Percentiles rank a stretch among this genome's conserved stretches.
Conservation (phyloP, 2,888 invertebrate species). For the Lutraria lutraria region DNA sequence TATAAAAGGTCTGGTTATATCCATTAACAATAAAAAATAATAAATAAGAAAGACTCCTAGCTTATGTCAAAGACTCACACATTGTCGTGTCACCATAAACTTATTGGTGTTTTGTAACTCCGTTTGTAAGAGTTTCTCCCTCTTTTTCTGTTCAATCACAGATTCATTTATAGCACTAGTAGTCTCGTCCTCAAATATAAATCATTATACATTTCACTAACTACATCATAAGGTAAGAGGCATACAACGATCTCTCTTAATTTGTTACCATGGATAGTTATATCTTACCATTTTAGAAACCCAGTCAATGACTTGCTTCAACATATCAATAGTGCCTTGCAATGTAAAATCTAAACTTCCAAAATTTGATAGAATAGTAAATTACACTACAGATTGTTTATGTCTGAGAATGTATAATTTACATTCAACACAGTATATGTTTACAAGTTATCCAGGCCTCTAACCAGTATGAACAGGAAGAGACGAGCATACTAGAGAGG, state of each 20-base stretch:
- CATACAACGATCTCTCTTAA: not conserved
- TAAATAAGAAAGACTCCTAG: not conserved
- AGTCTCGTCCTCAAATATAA: slow-evolving; percentile 32
- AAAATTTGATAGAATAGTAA: too few relatives aligned
- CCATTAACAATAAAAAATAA: not conserved
- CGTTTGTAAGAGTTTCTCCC: slow-evolving; percentile 4
- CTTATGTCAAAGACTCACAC: not conserved
- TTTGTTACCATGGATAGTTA: too few relatives aligned
- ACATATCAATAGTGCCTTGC: too few relatives aligned
- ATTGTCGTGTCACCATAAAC: slow-evolving; percentile 26
- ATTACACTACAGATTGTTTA: too few relatives aligned
- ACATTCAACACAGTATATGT: not conserved
- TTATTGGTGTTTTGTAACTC: slow-evolving; percentile 30
- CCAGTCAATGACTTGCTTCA: too few relatives aligned
- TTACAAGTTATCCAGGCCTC: slow-evolving; percentile 5
- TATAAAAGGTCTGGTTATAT: slow-evolving; percentile 6
- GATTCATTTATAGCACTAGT: not conserved
- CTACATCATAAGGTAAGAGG: too few relatives aligned
- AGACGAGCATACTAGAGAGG: too few relatives aligned
- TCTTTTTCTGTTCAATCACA: not conserved
- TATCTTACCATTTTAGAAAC: too few relatives aligned
- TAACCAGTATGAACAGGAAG: not conserved
- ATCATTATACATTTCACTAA: not conserved
- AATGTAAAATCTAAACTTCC: too few relatives aligned
- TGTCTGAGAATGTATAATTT: too few relatives aligned